Conservation (phyloP, 2,888 invertebrate genomes). For the Leptinotarsa tumamoca region DNA sequence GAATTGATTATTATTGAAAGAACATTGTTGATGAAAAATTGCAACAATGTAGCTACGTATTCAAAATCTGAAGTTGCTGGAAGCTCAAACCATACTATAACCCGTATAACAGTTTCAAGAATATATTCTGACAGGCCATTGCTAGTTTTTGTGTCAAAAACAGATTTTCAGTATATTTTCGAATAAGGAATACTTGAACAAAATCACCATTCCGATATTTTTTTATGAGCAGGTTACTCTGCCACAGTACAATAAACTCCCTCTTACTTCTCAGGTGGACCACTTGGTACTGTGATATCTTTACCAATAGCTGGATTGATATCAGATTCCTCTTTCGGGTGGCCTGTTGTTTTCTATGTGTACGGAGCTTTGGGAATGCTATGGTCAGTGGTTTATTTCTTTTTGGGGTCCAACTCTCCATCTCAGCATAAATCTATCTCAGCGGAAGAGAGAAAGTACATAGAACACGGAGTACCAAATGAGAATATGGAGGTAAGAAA, state of each 20-base stretch:
- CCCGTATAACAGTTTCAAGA: too few species aligned
- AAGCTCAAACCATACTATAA: too few species aligned
- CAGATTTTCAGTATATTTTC: too few species aligned
- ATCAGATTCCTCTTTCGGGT: constrained; percentile 76
- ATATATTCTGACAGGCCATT: too few species aligned
- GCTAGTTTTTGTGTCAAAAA: too few species aligned
- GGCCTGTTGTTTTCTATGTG: constrained; percentile 84
- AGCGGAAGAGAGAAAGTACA: constrained; percentile 74
- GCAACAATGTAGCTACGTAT: too few species aligned
- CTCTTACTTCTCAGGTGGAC: constrained; percentile 47
- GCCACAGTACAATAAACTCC: background rate
- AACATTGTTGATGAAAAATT: too few species aligned
- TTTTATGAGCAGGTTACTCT: too few species aligned
- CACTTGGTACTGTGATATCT: constrained; percentile 85
- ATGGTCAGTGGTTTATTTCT: constrained; percentile 73
- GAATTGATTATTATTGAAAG: too few species aligned
- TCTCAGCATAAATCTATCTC: constrained; percentile 73
- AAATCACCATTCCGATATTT: too few species aligned
- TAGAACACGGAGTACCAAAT: constrained; percentile 67
- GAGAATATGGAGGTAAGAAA: constrained; percentile 69
- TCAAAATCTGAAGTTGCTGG: too few species aligned
- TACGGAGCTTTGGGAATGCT: constrained; percentile 75
- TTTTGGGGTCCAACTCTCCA: constrained; percentile 77
- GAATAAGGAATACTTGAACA: too few species aligned
- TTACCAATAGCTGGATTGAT: constrained; percentile 79